Conservation (phyloP, 2,888 invertebrate species). For the Synergus itoensis region DNA sequence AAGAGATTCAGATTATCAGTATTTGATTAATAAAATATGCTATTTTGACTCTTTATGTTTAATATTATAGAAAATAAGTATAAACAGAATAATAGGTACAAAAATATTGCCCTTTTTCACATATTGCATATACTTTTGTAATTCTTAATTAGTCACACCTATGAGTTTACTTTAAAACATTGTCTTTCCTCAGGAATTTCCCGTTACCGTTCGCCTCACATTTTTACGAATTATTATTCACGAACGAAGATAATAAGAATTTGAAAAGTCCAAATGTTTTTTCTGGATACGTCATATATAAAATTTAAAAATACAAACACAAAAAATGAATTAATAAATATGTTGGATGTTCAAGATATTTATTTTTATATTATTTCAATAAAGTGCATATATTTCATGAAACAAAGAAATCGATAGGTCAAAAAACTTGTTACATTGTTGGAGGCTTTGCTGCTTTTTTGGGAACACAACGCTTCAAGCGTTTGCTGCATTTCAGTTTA, state of each 20-base stretch:
- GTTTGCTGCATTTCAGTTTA: no score
- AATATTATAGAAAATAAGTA: no score
- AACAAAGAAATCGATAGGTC: no score
- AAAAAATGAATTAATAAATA: no score
- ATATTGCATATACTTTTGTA: background rate
- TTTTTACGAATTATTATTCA: background rate
- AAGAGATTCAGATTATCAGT: background rate
- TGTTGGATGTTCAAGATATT: no score
- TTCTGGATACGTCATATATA: background rate
- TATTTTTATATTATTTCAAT: no score
- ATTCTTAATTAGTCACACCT: background rate
- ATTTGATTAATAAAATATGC: background rate
- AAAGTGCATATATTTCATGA: no score
- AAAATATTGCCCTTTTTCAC: background rate
- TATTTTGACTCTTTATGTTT: no score
- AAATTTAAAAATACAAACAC: no score
- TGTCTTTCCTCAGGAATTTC: background rate
- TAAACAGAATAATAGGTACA: background rate
- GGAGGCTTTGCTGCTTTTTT: no score
- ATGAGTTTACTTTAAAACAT: background rate
- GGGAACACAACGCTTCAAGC: no score
- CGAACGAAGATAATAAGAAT: background rate
- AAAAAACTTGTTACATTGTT: no score
- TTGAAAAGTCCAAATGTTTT: background rate
- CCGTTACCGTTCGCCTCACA: background rate